A percentile compares a stretch with the other conserved stretches of the same genome.
Evolutionary conservation across 2,888 invertebrate species (phyloP).

Genomic region (Stramonita haemastoma): DNA sequence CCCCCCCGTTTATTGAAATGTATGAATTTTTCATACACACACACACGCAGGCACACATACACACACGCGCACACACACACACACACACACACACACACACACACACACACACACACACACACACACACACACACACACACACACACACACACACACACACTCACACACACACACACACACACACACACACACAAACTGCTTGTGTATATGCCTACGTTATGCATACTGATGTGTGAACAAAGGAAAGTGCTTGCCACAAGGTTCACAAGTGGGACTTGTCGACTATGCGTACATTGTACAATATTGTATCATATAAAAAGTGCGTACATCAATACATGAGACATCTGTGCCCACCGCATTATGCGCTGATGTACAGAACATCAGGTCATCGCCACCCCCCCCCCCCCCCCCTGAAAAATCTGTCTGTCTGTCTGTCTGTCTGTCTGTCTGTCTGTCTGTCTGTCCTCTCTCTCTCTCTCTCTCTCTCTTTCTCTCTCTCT

Average conservation of each 20-base stretch:
- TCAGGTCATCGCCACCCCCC: too few relatives aligned
- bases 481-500: not conserved
- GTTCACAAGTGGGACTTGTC: too few relatives aligned
- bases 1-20: too few relatives aligned
- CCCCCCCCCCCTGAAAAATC: not conserved
- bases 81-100: not conserved
- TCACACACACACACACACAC: not conserved
- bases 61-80: not conserved
- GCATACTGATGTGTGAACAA: too few relatives aligned
- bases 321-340: too few relatives aligned
- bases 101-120: slow-evolving; percentile 21
- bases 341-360: too few relatives aligned
- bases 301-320: too few relatives aligned
- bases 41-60: not conserved
- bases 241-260: too few relatives aligned
- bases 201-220: too few relatives aligned
- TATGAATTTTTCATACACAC: not conserved
- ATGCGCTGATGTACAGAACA: too few relatives aligned
- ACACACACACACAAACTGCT: not conserved
- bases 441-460: slow-evolving; percentile 1
- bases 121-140: slow-evolving; percentile 23
- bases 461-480: not conserved
- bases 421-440: not conserved
- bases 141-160: not conserved
- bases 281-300: too few relatives aligned